Evolutionary conservation across 2,888 invertebrate species (phyloP).

Genomic region (Osmoderma eremita): DNA sequence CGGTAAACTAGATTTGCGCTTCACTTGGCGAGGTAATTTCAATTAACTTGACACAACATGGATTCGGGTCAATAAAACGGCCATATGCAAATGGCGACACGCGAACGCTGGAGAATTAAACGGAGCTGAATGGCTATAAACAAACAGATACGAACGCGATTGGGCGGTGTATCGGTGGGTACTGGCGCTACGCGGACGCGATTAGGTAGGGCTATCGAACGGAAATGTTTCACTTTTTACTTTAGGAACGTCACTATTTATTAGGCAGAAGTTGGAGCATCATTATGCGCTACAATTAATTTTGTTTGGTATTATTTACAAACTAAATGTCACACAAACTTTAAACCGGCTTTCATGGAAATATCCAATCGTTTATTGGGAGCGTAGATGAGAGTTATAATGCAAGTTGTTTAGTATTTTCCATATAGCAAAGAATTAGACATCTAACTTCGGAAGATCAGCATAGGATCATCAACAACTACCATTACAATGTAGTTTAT

Average conservation of each 20-base stretch:
- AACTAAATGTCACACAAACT: too few species aligned
- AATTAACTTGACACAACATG: slow-evolving; percentile 34
- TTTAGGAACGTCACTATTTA: background rate
- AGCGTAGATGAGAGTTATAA: too few species aligned
- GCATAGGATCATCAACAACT: too few species aligned
- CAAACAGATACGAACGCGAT: slow-evolving; percentile 22
- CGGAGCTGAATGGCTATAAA: slow-evolving; percentile 12
- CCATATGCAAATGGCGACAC: slow-evolving; percentile 27
- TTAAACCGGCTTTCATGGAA: too few species aligned
- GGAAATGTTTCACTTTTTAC: slow-evolving; percentile 27
- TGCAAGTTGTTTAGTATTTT: too few species aligned
- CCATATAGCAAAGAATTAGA: too few species aligned
- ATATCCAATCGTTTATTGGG: too few species aligned
- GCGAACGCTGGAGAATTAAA: slow-evolving; percentile 19
- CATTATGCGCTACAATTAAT: too few species aligned
- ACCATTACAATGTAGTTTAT: too few species aligned
- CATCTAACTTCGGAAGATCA: too few species aligned
- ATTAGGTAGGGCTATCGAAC: slow-evolving; percentile 13
- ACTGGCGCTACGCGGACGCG: background rate
- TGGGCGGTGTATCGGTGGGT: background rate
- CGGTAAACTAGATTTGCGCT: slow-evolving; percentile 35
- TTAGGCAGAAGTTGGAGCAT: too few species aligned
- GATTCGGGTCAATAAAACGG: slow-evolving; percentile 29
- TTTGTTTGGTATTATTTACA: too few species aligned
- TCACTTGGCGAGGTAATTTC: slow-evolving; percentile 36